Percentiles rank a stretch among this genome's conserved stretches.
Conservation (phyloP, 2,888 invertebrate species). For the Eupithecia centaureata region DNA sequence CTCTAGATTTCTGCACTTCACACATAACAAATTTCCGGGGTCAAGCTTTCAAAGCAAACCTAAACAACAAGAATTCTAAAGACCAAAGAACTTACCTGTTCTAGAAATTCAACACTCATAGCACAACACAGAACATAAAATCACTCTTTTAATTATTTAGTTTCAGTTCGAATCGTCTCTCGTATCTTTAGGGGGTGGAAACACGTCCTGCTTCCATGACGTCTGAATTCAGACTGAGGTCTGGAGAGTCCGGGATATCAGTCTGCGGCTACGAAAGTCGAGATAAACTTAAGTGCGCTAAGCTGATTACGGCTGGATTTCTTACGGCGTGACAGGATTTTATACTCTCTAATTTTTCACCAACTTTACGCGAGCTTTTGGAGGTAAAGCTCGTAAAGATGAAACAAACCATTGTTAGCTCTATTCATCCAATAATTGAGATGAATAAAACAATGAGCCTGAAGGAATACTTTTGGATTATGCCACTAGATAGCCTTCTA, state of each 20-base stretch:
- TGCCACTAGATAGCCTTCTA: too few species aligned
- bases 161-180: conserved; percentile 48
- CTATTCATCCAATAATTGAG: background rate
- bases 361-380: conserved; percentile 7
- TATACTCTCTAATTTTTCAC: conserved; percentile 12
- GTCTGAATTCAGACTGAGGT: conserved; percentile 64
- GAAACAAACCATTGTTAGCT: background rate
- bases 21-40: conserved; percentile 31
- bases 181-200: conserved; percentile 38
- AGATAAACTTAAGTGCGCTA: conserved; percentile 61
- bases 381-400: too few species aligned
- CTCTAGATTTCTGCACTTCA: conserved; percentile 27
- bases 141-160: conserved; percentile 29
- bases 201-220: conserved; percentile 57
- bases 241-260: conserved; percentile 55
- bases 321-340: conserved; percentile 26
- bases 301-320: conserved; percentile 66
- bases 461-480: background rate
- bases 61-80: conserved; percentile 15
- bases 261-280: conserved; percentile 48
- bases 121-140: conserved; percentile 26
- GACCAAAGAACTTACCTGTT: conserved; percentile 25
- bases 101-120: conserved; percentile 18
- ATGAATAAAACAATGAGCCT: background rate
- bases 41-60: conserved; percentile 32